Base-by-base conservation (phyloP, 2,113 vertebrate genomes). In the Muntiacus reevesi region DNA sequence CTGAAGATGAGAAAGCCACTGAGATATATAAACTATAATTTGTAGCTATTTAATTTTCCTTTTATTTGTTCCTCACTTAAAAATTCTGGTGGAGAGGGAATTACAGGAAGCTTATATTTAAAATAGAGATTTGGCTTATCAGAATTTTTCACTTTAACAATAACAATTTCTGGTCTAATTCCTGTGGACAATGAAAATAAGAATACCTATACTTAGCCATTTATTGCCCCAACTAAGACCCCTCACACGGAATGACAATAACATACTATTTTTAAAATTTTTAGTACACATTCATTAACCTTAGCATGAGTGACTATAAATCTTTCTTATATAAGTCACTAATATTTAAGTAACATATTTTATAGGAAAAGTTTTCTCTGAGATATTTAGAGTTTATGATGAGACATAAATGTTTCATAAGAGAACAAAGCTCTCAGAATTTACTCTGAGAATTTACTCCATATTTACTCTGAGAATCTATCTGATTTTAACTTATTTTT, bases 401-500 rank as follows among this genome's bases (percentile, higher is more conserved):
- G 7, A 95, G 30, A 81, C 17, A 86, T 71, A 85, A 94, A 89
- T 91, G 14, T 91, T 89, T 95, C 25, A 81, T 76, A 50, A 84
- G 19, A 81, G 3, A 98, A 97, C 5, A 87, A 93, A 89, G 4
- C 36, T 40, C 5, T 50, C 12, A 50, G 47, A 50, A 45, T 91
- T 96, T 96, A 79, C 30, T 36, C 50, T 50, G 28, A 94, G n/a
- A 47, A 43, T 64, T 14, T 50, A 50, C 47, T 50, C 11, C 47
- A 85, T 4, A 45, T 91, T 96, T 96, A 64, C 30, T 45, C 50
- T 50, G 28, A 94, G 47, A 47, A 43, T 64, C 45, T 14, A 7
- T 71, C 81, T 92, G 40, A 91, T 54, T 97, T 96, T 59, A 60
- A 71, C 21, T 84, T 82, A 90, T 89, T 82, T 92, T 92, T 81